Percentiles rank a stretch among this genome's conserved stretches.
These are phyloP conservation scores for Zaprionus ghesquierei DNA, from an alignment of 1,140 invertebrate species.

Conservation along the genomic window DNA sequence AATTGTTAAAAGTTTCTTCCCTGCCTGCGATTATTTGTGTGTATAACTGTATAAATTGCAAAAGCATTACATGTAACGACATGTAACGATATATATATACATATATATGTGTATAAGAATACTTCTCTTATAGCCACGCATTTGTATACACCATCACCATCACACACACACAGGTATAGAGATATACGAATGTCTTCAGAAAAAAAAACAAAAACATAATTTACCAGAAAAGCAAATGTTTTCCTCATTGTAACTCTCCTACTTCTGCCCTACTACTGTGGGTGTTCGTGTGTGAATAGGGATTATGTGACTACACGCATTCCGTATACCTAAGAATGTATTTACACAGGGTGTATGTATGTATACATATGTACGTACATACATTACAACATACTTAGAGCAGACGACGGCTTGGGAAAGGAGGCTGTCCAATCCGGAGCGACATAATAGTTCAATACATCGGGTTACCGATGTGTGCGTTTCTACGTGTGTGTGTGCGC, in stretches of 20 bases:
- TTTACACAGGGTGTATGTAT: constrained; percentile 5
- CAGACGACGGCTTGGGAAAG: constrained; percentile 24
- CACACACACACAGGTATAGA: not conserved
- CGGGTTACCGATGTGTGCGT: constrained; percentile 6
- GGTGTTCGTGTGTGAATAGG: constrained; percentile 43
- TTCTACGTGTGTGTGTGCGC: not conserved
- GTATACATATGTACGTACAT: constrained; percentile 1
- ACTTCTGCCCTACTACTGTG: not conserved
- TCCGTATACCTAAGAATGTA: constrained; percentile 8
- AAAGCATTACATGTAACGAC: constrained; percentile 32
- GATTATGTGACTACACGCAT: constrained; percentile 58
- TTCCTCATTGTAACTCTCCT: not conserved
- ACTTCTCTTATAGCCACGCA: not conserved
- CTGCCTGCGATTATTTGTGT: constrained; percentile 52
- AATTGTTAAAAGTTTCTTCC: constrained; percentile 30
- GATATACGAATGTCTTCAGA: not conserved
- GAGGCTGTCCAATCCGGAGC: constrained; percentile 54
- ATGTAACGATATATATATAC: constrained; percentile 4
- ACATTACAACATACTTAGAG: constrained; percentile 7
- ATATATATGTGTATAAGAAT: too few species aligned
- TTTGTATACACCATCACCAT: not conserved
- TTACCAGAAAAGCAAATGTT: not conserved
- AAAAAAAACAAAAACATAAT: not conserved
- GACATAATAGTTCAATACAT: constrained; percentile 32
- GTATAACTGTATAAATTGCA: constrained; percentile 67